phyloP scores from a whole-genome alignment of 2,888 invertebrate species.

The Spatulosminthurus flaviceps region DNA sequence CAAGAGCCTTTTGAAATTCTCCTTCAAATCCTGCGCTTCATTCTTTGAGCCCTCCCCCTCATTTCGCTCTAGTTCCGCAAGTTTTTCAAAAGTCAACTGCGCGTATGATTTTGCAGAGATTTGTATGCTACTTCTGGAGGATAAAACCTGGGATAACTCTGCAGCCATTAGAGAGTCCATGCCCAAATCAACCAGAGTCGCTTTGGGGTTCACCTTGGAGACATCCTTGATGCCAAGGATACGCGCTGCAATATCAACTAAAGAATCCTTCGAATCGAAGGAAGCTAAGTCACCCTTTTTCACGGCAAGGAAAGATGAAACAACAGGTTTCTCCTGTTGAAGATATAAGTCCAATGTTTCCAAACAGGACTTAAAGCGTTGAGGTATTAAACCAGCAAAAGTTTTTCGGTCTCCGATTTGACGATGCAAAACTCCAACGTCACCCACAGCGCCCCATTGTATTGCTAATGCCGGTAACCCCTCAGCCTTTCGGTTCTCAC shows the following conservation, averaged over 20 bases:
- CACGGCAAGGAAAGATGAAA: conserved; percentile 86
- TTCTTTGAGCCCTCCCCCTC: too few relatives aligned
- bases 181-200: conserved; percentile 86
- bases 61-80: conserved; percentile 70
- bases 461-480: conserved; percentile 69
- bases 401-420: conserved; percentile 69
- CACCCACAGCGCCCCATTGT: too few relatives aligned
- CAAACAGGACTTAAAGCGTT: conserved; percentile 84
- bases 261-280: not conserved
- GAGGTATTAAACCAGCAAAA: conserved; percentile 82
- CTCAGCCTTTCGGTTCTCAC: conserved; percentile 67
- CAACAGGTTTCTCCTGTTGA: conserved; percentile 74
- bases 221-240: conserved; percentile 82
- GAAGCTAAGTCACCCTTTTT: conserved; percentile 79
- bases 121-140: conserved; percentile 86
- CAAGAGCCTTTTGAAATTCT: too few relatives aligned
- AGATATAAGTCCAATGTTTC: conserved; percentile 75
- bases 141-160: conserved; percentile 91
- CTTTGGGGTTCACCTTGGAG: conserved; percentile 74
- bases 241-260: conserved; percentile 77
- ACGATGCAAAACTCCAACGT: conserved; percentile 70
- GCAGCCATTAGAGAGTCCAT: conserved; percentile 98
- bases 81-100: conserved; percentile 77
- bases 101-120: conserved; percentile 87
- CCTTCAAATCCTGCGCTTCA: too few relatives aligned